Evolutionary conservation across 2,888 invertebrate genomes (phyloP), one percentile per base, ranked within the genome.

Genomic region (Notodonta dromedarius): DNA sequence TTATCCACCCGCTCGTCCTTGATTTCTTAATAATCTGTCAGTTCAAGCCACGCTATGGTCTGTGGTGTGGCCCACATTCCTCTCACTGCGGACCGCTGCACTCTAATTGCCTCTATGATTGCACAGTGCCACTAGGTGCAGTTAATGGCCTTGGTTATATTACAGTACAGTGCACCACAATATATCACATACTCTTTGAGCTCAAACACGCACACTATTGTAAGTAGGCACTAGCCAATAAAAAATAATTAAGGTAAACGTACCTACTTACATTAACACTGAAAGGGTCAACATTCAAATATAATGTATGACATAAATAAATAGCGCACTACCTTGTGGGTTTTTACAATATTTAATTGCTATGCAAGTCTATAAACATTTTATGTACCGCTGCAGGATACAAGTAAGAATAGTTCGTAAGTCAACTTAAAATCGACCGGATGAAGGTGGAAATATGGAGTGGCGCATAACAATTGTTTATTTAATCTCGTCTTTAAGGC

Each of bases 21-120:
- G 87, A 80, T 80, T 79, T 13, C 12, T 44, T 46, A 71, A 70
- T 82, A 82, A 85, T 84, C 83, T 80, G 81, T 78, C 70, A 72
- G 73, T 65, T 67, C 71, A 73, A 74, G 75, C 73, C 75, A 78
- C 82, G 80, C 82, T 35, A 35, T 35, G 35, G 35, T 35, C 35
- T 35, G 35, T 35, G 35, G 82, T 85, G 83, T 82, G 83, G 80
- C 83, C 84, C 73, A 83, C 80, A 80, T 86, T 78, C 83, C 79
- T 77, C 76, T 75, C 76, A 74, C 76, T 60, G 73, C 76, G 72
- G 74, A 71, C 70, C 72, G 78, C 56, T 65, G 65, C 66, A 69
- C 60, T 59, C 78, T 82, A 82, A 82, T 82, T 80, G 76, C 77
- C 70, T 70, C 73, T 72, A 67, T 73, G 77, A 77, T 78, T 76